Evolutionary conservation across 2,888 invertebrate species (phyloP), one percentile per base, ranked within the genome.

Genomic region (Andrena fulva): DNA sequence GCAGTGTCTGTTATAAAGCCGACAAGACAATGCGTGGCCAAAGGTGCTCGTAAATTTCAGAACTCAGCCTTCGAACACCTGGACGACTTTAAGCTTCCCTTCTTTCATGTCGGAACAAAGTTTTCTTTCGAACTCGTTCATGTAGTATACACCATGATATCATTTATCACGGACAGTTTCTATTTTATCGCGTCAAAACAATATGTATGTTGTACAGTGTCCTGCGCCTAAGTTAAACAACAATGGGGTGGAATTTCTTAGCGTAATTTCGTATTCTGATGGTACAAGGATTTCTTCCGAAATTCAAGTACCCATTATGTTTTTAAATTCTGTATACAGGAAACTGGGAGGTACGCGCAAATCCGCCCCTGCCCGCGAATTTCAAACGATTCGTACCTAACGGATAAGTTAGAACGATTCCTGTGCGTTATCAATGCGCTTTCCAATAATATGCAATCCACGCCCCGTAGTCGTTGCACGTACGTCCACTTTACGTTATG

Each of bases 81-180:
- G 76, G 54, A 76, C 42, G n/a, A 74, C 54, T 63, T 42, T 54
- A 82, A 59, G 5, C 16, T 54, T 68, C 64, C 48, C n/a, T 70
- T 78, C 35, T 24, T 78, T 62, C 35, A 42, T 67, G n/a, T 63
- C 24, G 27, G 66, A 48, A 2, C 50, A 50, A 73, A 50, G 27
- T 33, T 73, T 33, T 56, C 59, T 8, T 56, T 56, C 27, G 35
- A 72, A 68, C 24, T 27, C 31, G 50, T 42, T 50, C 62, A 59
- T 73, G 20, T 56, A 67, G n/a, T 27, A 56, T 73, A 69, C 20
- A 69, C 20, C 27, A 50, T 8, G 12, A 29, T 50, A 63, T 64
- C 10, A 50, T 67, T 56, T 4, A 35, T 12, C 27, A 7, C 29
- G 16, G 56, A 62, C 69, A 50, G 63, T 29, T 56, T 67, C 33